Evolutionary conservation across 92 coral and sea anemone species (phyloP), one percentile per base, ranked within the genome.

Genomic region (Paragorgia papillata): DNA sequence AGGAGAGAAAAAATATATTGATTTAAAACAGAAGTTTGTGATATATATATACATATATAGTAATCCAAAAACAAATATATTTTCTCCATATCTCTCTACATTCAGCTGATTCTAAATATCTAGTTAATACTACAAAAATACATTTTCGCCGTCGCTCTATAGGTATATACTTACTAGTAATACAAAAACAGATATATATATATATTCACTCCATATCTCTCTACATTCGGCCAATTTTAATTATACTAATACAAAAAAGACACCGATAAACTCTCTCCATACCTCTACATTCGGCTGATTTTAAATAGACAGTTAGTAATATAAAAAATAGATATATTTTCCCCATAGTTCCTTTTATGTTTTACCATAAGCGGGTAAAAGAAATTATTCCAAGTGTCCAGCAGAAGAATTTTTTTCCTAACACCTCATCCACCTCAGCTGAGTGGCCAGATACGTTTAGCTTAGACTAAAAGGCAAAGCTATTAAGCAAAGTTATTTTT

Each of bases 261-360:
- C 20, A 32, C 14, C n/a, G n/a, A n/a, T n/a, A n/a, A n/a, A n/a
- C n/a, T n/a, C n/a, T n/a, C n/a, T 19, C 3, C 78, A 53, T 71
- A 71, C 78, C 78, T 71, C 27, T 18, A 55, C 78, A 9, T 6
- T 71, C 29, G 19, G 58, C 48, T 24, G 30, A 55, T 33, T 54
- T 71, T n/a, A 55, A 22, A 71, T 30, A 71, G 26, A 71, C 53
- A 71, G 54, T 41, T 71, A 32, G 20, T 25, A 71, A 53, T 53
- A 71, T 20, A 22, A 69, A 69, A 71, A 71, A 54, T 64, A 34
- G 8, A 30, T 26, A 32, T 13, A 31, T 31, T 56, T 22, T 22
- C 31, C 14, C 62, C 62, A 56, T 56, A 22, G 17, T 56, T 10
- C 3, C 33, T 51, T 5, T n/a, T 17, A 3, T n/a, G 8, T 6